Evolutionary conservation across 1,140 invertebrate species (phyloP), one percentile per base, ranked within the genome.

Genomic region (Drosophila pseudoobscura): DNA sequence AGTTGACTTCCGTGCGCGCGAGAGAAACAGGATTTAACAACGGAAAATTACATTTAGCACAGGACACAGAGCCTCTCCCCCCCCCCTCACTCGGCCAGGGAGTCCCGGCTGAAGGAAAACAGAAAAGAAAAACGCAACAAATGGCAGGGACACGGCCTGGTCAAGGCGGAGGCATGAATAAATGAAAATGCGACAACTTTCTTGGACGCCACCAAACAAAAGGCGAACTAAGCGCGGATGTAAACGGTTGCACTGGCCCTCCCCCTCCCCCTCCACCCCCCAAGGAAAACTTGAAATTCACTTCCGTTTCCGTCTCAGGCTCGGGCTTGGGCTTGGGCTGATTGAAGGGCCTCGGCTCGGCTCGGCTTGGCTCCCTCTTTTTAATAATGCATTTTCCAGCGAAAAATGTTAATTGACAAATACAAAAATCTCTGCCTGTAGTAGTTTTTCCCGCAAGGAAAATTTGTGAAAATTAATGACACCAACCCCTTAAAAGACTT

Each of bases 1-100:
- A 87, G 82, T 88, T 88, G 83, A 88, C 83, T 87, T 88, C 78
- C 78, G 83, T 78, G 4, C 4, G 24, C 3, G 24, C 88, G 62
- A 68, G 75, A 78, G 55, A 87, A 88, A 83, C 83, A 87, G 82
- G 83, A 87, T 88, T 87, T 87, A 87, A 87, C 78, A 88, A 87
- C 83, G 82, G 82, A 88, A 87, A 87, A 87, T 87, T 87, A 87
- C 82, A 87, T 87, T 87, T 82, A 85, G 83, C 78, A 71, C 70
- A 59, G 78, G 78, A 88, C 64, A 39, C 35, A 5, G 35, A 35
- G 69, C 52, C 66, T 35, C 41, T 49, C 35, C 20, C n/a, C 7
- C n/a, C 7, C 2, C 8, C 9, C 6, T 31, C 2, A 8, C 29
- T 31, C 29, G 11, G 0, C 17, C 17, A 17, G 17, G 17, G 17